Conservation (phyloP, 1,140 invertebrate species). For the Bombus pyrosoma region DNA sequence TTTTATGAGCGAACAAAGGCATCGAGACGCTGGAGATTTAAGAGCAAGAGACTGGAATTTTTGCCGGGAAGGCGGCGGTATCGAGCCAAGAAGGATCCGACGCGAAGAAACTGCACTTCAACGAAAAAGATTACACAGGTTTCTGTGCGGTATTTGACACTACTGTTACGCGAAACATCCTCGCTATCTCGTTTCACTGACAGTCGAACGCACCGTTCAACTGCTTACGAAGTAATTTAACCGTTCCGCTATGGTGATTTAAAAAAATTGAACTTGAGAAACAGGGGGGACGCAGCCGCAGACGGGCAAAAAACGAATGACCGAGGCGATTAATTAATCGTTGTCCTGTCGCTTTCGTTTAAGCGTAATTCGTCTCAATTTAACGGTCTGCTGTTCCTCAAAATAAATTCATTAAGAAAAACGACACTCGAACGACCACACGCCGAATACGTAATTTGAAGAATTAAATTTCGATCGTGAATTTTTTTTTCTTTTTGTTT, state of each 20-base stretch:
- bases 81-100: too few species aligned
- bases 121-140: background rate
- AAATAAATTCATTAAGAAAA: constrained; percentile 38
- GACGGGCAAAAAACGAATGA: constrained; percentile 10
- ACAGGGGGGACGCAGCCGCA: background rate
- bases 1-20: background rate
- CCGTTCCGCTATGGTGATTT: background rate
- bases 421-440: too few species aligned
- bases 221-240: background rate
- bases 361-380: constrained; percentile 52
- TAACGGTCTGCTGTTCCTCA: background rate
- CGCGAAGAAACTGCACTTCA: background rate
- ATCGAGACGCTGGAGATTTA: too few species aligned
- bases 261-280: background rate
- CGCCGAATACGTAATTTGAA: too few species aligned
- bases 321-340: constrained; percentile 35
- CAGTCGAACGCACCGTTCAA: background rate
- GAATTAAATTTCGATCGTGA: too few species aligned
- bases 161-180: constrained; percentile 14
- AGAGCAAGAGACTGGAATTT: too few species aligned
- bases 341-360: constrained; percentile 14
- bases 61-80: too few species aligned
- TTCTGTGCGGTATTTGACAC: constrained; percentile 17
- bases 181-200: constrained; percentile 53
- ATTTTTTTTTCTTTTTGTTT: too few species aligned